These are phyloP conservation scores for Tachystola acroxantha DNA, from an alignment of 2,888 invertebrate genomes.

Conservation along the genomic window DNA sequence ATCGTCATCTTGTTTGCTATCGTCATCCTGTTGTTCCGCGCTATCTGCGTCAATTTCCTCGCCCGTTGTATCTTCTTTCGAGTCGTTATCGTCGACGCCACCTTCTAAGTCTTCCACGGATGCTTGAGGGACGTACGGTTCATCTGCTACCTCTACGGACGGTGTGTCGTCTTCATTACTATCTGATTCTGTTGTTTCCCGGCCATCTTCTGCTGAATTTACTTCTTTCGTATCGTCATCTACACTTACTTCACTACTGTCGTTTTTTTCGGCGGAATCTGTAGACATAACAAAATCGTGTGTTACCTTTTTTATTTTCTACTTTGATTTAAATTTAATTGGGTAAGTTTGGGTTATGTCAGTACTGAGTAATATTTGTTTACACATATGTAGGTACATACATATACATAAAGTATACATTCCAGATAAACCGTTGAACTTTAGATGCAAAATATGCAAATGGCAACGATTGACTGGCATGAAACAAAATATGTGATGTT, in stretches of 20 bases:
- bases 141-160: slow-evolving; percentile 67
- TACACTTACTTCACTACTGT: slow-evolving; percentile 70
- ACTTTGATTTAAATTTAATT: too few species aligned
- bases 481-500: too few species aligned
- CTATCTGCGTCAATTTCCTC: slow-evolving; percentile 48
- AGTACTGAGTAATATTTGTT: too few species aligned
- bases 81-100: slow-evolving; percentile 47
- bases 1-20: slow-evolving; percentile 27
- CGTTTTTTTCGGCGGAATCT: slow-evolving; percentile 72
- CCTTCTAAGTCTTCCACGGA: slow-evolving; percentile 65
- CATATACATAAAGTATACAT: too few species aligned
- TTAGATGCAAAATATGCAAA: too few species aligned
- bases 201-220: slow-evolving; percentile 58
- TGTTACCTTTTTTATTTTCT: background rate
- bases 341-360: too few species aligned
- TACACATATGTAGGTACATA: too few species aligned
- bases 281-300: slow-evolving; percentile 20
- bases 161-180: slow-evolving; percentile 53
- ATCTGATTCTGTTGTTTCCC: slow-evolving; percentile 34
- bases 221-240: slow-evolving; percentile 64
- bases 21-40: slow-evolving; percentile 43
- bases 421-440: too few species aligned
- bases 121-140: slow-evolving; percentile 64
- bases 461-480: too few species aligned
- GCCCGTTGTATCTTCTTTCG: slow-evolving; percentile 44